Percentiles rank a stretch among this genome's conserved stretches.
Evolutionary conservation across 2,797 vertebrate species (phyloP).

Genomic region (Thripadectes ignobilis): DNA sequence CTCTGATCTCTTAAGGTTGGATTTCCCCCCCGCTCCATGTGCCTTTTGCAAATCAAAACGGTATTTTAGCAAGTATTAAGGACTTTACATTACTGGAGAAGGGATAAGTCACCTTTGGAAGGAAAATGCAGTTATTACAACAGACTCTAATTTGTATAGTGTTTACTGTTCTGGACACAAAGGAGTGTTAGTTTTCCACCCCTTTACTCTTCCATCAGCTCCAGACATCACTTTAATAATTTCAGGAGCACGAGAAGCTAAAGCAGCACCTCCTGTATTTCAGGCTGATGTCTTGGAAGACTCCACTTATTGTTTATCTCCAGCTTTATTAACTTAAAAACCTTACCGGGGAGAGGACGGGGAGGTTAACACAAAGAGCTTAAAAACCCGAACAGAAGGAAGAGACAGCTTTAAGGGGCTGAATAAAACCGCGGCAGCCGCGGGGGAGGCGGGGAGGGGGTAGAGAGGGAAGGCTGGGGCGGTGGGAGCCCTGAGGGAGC

Average conservation of each 20-base stretch:
- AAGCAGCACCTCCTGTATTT: not conserved
- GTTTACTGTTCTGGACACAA: not conserved
- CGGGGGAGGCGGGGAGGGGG: fast-evolving
- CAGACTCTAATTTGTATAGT: fast-evolving
- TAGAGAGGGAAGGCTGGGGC: fast-evolving
- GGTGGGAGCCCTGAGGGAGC: not conserved
- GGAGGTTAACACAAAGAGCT: not conserved
- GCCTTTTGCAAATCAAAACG: not conserved
- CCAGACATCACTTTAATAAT: not conserved
- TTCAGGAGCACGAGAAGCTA: not conserved
- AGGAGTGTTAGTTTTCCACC: not conserved
- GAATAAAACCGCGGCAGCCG: fast-evolving
- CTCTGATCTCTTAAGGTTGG: not conserved
- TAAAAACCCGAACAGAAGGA: not conserved
- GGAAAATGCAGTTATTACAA: not conserved
- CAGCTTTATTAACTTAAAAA: not conserved
- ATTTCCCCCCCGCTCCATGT: not conserved
- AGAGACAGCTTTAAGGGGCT: not conserved
- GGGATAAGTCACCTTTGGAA: fast-evolving
- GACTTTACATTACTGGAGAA: not conserved
- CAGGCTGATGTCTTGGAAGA: fast-evolving
- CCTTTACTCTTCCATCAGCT: not conserved
- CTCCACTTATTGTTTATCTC: not conserved
- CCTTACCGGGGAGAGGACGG: fast-evolving
- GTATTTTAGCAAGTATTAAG: not conserved